Conservation (phyloP, 2,113 vertebrate genomes). For the Numenius arquata region DNA sequence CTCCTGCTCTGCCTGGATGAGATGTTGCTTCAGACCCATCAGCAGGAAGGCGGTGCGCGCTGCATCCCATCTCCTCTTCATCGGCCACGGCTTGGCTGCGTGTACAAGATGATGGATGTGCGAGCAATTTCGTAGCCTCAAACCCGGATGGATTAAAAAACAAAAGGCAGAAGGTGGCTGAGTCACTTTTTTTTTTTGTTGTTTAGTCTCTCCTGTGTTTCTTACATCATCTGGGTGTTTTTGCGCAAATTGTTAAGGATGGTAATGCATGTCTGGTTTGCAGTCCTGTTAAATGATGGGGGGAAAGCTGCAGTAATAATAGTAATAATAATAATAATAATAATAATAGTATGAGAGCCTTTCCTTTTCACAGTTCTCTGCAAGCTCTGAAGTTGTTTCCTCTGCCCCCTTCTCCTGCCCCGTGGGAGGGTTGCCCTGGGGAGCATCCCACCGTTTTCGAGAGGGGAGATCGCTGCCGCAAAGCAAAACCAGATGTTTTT, state of each 20-base stretch:
- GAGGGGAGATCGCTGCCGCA: accelerated
- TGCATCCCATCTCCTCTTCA: background rate
- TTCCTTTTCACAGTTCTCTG: background rate
- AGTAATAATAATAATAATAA: no score
- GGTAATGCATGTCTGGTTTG: background rate
- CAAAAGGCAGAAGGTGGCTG: background rate
- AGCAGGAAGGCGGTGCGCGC: background rate
- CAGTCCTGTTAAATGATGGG: background rate
- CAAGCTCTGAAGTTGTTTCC: background rate
- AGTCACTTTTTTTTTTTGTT: background rate
- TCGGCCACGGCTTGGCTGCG: accelerated
- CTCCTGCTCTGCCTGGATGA: accelerated
- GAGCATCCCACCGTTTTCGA: background rate
- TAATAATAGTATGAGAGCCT: background rate
- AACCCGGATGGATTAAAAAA: background rate
- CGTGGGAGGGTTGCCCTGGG: accelerated
- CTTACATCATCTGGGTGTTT: background rate
- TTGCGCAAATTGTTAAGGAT: background rate
- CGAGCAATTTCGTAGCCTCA: background rate
- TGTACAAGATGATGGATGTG: background rate
- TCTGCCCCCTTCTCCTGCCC: background rate
- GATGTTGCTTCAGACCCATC: background rate
- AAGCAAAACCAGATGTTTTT: background rate
- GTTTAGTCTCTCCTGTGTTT: background rate
- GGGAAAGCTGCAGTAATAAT: background rate